A percentile compares a stretch with the other conserved stretches of the same genome.
These are phyloP conservation scores for Archaeoteleia sp. DNA, from an alignment of 2,888 invertebrate species.

Conservation along the genomic window DNA sequence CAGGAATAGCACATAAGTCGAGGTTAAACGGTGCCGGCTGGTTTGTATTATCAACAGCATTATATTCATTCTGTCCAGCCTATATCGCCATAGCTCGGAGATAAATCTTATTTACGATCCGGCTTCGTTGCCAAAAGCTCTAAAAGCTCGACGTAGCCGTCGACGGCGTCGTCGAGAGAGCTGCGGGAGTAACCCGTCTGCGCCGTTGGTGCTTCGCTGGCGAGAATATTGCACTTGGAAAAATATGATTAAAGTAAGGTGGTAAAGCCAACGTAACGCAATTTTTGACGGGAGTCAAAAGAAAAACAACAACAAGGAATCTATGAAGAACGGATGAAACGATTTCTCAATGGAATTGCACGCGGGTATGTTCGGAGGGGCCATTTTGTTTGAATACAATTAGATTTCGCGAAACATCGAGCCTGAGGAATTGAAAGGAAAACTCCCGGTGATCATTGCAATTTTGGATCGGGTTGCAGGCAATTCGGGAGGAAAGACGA, in stretches of 20 bases:
- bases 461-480: too few relatives aligned
- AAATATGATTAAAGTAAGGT: constrained; percentile 39
- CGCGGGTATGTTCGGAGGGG: too few relatives aligned
- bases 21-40: constrained; percentile 41
- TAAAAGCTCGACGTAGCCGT: constrained; percentile 42
- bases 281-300: too few relatives aligned
- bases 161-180: constrained; percentile 31
- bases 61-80: constrained; percentile 48
- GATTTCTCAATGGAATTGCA: constrained; percentile 9
- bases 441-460: too few relatives aligned
- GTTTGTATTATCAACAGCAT: constrained; percentile 46
- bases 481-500: too few relatives aligned
- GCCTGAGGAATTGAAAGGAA: too few relatives aligned
- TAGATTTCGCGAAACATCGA: too few relatives aligned
- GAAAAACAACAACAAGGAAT: not conserved
- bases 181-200: too few relatives aligned
- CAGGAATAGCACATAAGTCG: constrained; percentile 19
- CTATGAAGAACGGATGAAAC: not conserved
- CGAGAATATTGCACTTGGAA: constrained; percentile 30
- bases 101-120: constrained; percentile 55
- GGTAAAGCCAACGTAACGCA: not conserved
- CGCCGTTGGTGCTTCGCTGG: too few relatives aligned
- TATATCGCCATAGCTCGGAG: constrained; percentile 36
- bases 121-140: constrained; percentile 54
- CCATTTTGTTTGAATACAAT: too few relatives aligned